These are phyloP conservation scores for Burhinus oedicnemus DNA, from an alignment of 2,113 vertebrate species.

Conservation along the genomic window DNA sequence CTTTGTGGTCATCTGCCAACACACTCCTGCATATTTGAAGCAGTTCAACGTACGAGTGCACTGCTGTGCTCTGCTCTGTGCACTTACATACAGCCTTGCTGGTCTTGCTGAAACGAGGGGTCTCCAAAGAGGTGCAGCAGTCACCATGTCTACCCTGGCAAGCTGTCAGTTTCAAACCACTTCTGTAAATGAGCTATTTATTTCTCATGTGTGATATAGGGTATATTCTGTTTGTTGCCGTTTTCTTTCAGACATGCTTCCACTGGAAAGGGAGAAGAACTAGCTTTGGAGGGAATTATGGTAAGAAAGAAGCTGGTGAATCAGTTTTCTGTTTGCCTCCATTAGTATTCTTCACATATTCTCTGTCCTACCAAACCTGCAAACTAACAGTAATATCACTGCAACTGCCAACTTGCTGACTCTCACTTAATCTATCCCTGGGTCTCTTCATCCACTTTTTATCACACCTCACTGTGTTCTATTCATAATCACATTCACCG, in stretches of 20 bases:
- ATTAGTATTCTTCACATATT: not conserved
- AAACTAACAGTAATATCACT: not conserved
- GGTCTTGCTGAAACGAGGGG: not conserved
- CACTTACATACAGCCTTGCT: not conserved
- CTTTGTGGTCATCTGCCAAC: not conserved
- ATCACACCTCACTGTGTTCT: not conserved
- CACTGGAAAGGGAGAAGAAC: not conserved
- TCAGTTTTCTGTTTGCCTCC: not conserved
- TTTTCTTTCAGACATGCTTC: not conserved
- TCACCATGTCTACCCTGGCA: not conserved
- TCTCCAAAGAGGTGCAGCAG: not conserved
- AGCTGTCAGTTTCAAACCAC: not conserved
- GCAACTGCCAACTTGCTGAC: not conserved
- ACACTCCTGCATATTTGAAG: not conserved
- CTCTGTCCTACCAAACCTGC: not conserved
- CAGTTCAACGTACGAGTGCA: not conserved
- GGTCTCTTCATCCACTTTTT: not conserved
- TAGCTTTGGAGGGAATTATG: not conserved
- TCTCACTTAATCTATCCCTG: not conserved
- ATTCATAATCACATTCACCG: not conserved
- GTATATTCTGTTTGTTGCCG: not conserved
- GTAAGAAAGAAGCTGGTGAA: not conserved
- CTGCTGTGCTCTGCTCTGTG: not conserved
- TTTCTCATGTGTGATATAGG: not conserved
- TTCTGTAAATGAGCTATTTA: not conserved